These are phyloP conservation scores for Aldrovandia affinis DNA, from an alignment of 2,797 vertebrate genomes.

Conservation along the genomic window DNA sequence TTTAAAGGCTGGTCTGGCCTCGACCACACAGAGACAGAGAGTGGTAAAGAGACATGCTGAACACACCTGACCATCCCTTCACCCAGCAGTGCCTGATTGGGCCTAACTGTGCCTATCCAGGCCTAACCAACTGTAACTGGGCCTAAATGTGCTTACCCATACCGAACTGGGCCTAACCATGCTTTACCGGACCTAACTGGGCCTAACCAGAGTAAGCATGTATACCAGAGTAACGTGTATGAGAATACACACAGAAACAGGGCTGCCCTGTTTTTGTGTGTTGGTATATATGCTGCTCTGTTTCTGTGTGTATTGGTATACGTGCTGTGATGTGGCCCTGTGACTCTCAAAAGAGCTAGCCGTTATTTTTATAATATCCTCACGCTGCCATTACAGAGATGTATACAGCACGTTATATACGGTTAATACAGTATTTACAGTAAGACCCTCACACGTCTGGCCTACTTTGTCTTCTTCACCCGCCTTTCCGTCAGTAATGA, in stretches of 20 bases:
- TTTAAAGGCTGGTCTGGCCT: neutral
- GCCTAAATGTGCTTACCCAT: neutral
- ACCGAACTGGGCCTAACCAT: neutral
- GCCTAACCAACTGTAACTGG: neutral
- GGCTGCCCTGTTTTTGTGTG: neutral
- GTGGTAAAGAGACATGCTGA: slow-evolving; percentile 46
- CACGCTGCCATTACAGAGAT: neutral
- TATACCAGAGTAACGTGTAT: too few species aligned
- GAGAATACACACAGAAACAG: too few species aligned
- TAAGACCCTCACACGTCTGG: neutral
- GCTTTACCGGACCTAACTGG: neutral
- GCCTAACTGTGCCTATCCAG: slow-evolving; percentile 19
- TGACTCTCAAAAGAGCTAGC: neutral
- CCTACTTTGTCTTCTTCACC: neutral
- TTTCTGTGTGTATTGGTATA: neutral
- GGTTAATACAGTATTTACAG: neutral
- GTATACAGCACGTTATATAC: neutral
- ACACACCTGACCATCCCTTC: slow-evolving; percentile 47
- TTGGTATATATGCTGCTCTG: neutral
- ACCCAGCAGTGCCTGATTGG: slow-evolving; percentile 59
- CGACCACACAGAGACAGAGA: slow-evolving; percentile 46
- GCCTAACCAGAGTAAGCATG: neutral
- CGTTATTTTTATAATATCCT: neutral
- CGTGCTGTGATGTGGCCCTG: neutral
- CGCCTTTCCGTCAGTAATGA: neutral